Evolutionary conservation across 1,140 invertebrate genomes (phyloP).

Genomic region (Lordiphosa clarofinis): DNA sequence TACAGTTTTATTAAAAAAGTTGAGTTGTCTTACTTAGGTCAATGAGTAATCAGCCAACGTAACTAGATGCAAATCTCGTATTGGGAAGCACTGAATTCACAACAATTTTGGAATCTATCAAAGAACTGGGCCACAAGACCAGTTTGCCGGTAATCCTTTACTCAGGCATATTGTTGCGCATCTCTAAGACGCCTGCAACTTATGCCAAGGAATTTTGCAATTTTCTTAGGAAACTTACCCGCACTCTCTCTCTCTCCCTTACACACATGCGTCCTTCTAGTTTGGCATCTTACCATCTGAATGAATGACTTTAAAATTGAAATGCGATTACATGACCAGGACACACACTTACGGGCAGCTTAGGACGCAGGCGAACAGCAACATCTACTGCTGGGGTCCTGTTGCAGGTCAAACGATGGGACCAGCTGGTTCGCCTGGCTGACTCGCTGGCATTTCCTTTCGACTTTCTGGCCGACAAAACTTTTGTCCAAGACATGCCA

Average conservation of each 20-base stretch:
- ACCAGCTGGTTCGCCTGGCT: constrained; percentile 39
- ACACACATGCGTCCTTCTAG: background rate
- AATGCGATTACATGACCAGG: constrained; percentile 76
- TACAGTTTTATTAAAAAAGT: too few relatives aligned
- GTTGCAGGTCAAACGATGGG: constrained; percentile 53
- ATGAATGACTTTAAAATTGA: constrained; percentile 74
- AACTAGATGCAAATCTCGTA: too few relatives aligned
- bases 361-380: constrained; percentile 35
- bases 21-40: too few relatives aligned
- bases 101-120: too few relatives aligned
- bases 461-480: constrained; percentile 18
- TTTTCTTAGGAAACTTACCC: too few relatives aligned
- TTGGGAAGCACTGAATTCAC: too few relatives aligned
- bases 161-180: background rate
- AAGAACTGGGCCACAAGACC: too few relatives aligned
- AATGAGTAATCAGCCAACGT: too few relatives aligned
- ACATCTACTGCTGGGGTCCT: constrained; percentile 5
- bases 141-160: background rate
- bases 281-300: constrained; percentile 24
- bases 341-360: constrained; percentile 67
- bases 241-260: too few relatives aligned
- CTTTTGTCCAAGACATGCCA: constrained; percentile 33
- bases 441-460: constrained; percentile 43
- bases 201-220: constrained; percentile 63
- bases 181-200: constrained; percentile 21